These are phyloP conservation scores for Andrena bucephala DNA, from an alignment of 2,888 invertebrate genomes.

Conservation along the genomic window DNA sequence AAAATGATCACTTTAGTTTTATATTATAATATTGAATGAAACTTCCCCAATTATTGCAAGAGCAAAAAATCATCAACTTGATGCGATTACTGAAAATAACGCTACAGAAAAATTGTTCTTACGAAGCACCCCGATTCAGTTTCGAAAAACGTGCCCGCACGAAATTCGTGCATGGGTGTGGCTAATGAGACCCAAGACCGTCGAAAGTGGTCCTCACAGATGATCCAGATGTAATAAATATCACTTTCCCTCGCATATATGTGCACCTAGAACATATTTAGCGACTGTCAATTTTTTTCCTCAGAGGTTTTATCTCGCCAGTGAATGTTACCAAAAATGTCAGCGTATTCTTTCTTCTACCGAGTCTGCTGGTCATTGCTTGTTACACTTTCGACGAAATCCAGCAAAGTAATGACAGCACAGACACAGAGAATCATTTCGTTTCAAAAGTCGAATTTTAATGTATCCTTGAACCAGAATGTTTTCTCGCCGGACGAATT, in stretches of 20 bases:
- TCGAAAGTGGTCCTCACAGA: slow-evolving; percentile 61
- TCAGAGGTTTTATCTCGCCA: slow-evolving; percentile 9
- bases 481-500: slow-evolving; percentile 7
- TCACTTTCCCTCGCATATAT: slow-evolving; percentile 53
- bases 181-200: slow-evolving; percentile 46
- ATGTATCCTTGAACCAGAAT: slow-evolving; percentile 3
- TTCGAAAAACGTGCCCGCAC: slow-evolving; percentile 18
- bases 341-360: not conserved
- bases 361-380: not conserved
- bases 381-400: not conserved
- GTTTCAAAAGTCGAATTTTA: not conserved
- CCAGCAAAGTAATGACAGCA: not conserved
- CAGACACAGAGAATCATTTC: not conserved
- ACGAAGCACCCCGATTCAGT: not conserved
- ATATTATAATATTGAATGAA: too few species aligned
- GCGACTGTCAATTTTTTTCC: slow-evolving; percentile 4
- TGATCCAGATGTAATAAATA: slow-evolving; percentile 51
- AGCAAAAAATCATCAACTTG: not conserved
- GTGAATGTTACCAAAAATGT: not conserved
- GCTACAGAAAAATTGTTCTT: not conserved
- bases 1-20: too few species aligned
- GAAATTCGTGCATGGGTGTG: slow-evolving; percentile 50
- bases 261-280: slow-evolving; percentile 37
- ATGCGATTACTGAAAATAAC: not conserved
- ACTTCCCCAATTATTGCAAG: too few species aligned